Evolutionary conservation across 64 coral and sea anemone species (phyloP), one percentile per base, ranked within the genome.

Genomic region (Astreopora myriophthalma): DNA sequence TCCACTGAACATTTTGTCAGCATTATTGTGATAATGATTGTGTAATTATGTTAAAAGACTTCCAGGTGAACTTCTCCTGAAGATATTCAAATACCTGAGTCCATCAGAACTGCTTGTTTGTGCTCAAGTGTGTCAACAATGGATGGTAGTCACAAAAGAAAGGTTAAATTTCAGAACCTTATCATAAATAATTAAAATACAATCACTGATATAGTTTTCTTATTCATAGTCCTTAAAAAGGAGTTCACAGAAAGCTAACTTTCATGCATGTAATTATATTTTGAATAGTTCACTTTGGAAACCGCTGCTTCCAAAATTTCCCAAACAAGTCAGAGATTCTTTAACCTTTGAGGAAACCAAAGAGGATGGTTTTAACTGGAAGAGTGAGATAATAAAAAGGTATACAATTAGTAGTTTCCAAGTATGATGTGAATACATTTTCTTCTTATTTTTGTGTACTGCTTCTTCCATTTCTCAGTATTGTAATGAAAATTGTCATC

Each of bases 281-380:
- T 65, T 33, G 6, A 40, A 27, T 85, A 94, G 95, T 57, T 86
- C 40, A 26, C 31, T 94, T 24, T 96, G 95, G 95, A 85, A 96
- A 62, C 36, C 78, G 7, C 33, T 85, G 27, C 69, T 96, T 81
- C 70, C 74, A 23, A 72, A 51, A 36, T 71, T 96, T 65, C 95
- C 95, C 5, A 87, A 86, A 48, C 86, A 90, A 67, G 92, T 94
- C 27, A 93, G 95, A 81, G 42, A 87, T 20, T 42, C 85, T 67
- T 87, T 96, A 27, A 87, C 87, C 48, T 96, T 96, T 90, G 91
- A 94, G 46, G 95, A 96, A 80, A 94, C 95, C 72, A 86, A 73
- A 65, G 48, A 37, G 34, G 91, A 94, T 6, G 38, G 36, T 30
- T 96, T 96, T 82, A 57, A 94, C 82, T 99, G 97, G 97, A 99